Evolutionary conservation across 2,797 vertebrate genomes (phyloP).

Genomic region (Lepilemur septentrionalis): DNA sequence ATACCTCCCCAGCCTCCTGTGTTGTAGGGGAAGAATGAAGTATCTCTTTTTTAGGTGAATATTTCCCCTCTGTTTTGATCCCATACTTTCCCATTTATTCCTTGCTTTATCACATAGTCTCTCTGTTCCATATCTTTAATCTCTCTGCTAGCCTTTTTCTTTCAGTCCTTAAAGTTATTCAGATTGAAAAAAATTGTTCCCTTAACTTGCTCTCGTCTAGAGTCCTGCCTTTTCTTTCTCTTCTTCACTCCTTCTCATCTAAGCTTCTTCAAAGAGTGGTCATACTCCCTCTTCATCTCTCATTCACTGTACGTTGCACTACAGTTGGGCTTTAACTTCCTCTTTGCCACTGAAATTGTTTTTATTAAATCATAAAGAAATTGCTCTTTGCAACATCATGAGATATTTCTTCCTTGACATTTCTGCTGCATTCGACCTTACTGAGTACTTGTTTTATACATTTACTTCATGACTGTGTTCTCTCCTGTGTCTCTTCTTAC

Average conservation of each 20-base stretch:
- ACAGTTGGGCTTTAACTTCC: background rate
- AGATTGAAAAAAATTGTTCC: background rate
- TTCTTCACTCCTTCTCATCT: background rate
- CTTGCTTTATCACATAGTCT: background rate
- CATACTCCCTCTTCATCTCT: background rate
- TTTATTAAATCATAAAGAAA: background rate
- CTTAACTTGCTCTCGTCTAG: background rate
- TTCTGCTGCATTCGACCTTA: background rate
- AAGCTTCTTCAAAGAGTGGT: background rate
- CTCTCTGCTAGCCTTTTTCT: background rate
- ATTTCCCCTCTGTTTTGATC: background rate
- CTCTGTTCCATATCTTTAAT: background rate
- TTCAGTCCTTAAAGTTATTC: background rate
- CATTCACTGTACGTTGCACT: background rate
- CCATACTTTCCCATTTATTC: background rate
- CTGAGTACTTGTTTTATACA: background rate
- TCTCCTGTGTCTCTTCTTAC: background rate
- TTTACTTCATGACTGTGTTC: background rate
- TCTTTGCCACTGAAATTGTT: background rate
- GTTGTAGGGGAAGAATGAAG: background rate
- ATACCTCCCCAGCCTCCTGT: background rate
- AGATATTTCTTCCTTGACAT: background rate
- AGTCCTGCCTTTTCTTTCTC: background rate
- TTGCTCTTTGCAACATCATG: background rate
- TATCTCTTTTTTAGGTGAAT: background rate